Evolutionary conservation across 1,140 invertebrate genomes (phyloP), one percentile per base, ranked within the genome.

Genomic region (Aphelinus certus): DNA sequence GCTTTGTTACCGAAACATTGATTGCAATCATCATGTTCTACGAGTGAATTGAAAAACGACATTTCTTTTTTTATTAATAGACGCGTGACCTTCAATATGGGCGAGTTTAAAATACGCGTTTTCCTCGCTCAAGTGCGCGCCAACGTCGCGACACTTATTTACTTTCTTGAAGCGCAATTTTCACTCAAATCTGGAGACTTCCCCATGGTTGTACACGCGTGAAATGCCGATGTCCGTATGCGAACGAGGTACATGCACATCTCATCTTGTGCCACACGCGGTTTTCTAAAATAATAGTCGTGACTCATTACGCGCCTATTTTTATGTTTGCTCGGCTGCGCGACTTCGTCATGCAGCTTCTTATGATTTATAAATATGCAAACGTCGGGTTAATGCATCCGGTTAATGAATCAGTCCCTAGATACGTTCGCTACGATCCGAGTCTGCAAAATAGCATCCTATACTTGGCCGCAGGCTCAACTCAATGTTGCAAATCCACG

Each of bases 51-150:
- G 55, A 6, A 62, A 71, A 63, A 55, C 26, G 47, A 63, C 1
- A 51, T 49, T 60, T 71, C 46, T 71, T 71, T 70, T 10, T 45
- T 51, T n/a, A 71, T 62, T 51, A 71, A 71, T 62, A 61, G 26
- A 70, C 51, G n/a, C 6, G 9, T 53, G 49, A 55, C 60, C 60
- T 62, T 71, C 46, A 7, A 71, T 62, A 62, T 26, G 26, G 49
- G 9, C 47, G 9, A 61, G 60, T 42, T 45, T 55, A 71, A 71
- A 71, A 71, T 71, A 55, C 62, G 49, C 43, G 53, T 55, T 51
- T 46, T 60, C 47, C 26, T 46, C 5, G 4, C n/a, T 49, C 7
- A 51, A 3, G 10, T 46, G 42, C 6, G 43, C 2, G 48, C 26
- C 6, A 10, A 43, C 42, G 42, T 62, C 26, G 26, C 26, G 26